Conservation (phyloP, 1,140 invertebrate species). For the Antheraea mylitta region DNA sequence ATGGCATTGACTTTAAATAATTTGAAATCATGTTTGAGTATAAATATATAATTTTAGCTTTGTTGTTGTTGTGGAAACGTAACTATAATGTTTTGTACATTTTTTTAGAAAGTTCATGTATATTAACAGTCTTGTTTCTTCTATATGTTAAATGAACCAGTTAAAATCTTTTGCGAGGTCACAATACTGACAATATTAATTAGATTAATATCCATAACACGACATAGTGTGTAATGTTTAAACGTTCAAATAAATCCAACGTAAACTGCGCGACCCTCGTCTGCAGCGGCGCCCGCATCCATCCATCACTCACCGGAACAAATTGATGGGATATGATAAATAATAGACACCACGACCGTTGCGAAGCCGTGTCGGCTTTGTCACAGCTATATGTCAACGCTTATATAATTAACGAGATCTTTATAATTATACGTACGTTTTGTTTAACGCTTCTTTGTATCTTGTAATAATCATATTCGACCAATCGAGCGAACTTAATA, state of each 20-base stretch:
- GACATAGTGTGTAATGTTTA: neutral
- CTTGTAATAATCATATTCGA: no score
- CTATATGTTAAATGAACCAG: neutral
- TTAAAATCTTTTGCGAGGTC: neutral
- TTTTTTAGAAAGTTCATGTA: no score
- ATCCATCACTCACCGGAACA: slow-evolving; percentile 31
- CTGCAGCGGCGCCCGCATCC: slow-evolving; percentile 22
- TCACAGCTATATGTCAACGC: slow-evolving; percentile 7
- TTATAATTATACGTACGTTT: neutral
- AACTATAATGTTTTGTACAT: no score
- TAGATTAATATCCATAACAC: slow-evolving; percentile 3
- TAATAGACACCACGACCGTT: slow-evolving; percentile 27
- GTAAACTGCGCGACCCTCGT: slow-evolving; percentile 14
- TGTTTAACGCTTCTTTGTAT: neutral
- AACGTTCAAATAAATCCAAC: slow-evolving; percentile 16
- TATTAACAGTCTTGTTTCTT: no score
- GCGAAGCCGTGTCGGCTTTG: slow-evolving; percentile 11
- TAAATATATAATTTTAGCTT: no score
- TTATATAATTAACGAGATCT: slow-evolving; percentile 9
- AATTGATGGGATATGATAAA: slow-evolving; percentile 44
- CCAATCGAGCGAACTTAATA: no score
- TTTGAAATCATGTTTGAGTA: no score
- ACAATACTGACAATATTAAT: slow-evolving; percentile 8
- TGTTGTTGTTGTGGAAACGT: no score
- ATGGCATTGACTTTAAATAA: no score